Conservation (phyloP, 2,113 vertebrate species). For the Pelvicachromis taeniatus region DNA sequence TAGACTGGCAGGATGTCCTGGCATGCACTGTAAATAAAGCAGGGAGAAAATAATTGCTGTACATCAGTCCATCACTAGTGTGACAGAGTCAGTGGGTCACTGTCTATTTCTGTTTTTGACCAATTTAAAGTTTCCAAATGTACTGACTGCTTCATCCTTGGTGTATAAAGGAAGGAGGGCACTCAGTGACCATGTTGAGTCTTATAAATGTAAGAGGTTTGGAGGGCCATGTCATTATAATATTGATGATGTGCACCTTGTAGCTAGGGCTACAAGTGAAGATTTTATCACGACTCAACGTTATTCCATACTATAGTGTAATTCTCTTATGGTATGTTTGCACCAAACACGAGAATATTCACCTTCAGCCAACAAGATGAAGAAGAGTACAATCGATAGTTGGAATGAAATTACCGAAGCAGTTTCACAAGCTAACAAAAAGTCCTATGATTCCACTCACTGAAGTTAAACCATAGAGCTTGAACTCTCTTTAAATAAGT, state of each 20-base stretch:
- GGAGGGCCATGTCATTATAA: neutral
- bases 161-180: neutral
- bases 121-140: conserved; percentile 14
- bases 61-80: neutral
- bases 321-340: neutral
- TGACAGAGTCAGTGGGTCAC: neutral
- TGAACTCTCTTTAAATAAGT: neutral
- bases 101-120: conserved; percentile 12
- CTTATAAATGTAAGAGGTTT: neutral
- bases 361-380: fast-evolving
- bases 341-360: neutral
- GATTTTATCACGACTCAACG: neutral
- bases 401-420: neutral
- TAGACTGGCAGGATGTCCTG: neutral
- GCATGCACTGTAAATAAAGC: neutral
- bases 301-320: neutral
- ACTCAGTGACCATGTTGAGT: neutral
- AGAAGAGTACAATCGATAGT: neutral
- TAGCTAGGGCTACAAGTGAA: neutral
- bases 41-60: conserved; percentile 11
- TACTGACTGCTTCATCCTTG: neutral
- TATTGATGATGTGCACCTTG: neutral
- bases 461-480: neutral
- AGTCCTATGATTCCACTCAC: neutral
- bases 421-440: neutral